A percentile compares a stretch with the other conserved stretches of the same genome.
These are phyloP conservation scores for Montifringilla adamsi DNA, from an alignment of 2,113 vertebrate genomes.

Conservation along the genomic window DNA sequence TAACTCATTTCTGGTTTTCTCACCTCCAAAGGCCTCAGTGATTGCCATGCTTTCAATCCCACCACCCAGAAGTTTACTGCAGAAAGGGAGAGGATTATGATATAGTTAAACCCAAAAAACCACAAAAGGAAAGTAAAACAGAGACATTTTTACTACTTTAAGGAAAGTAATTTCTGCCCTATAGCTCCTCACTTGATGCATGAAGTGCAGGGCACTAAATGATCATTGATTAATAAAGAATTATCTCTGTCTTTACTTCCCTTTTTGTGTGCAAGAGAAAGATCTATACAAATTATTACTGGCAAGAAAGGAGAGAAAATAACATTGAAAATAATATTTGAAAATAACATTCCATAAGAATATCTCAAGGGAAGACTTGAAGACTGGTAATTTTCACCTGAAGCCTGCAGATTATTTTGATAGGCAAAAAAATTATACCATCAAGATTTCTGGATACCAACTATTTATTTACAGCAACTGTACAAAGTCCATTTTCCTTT, in stretches of 20 bases:
- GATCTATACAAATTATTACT: not conserved
- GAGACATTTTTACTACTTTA: not conserved
- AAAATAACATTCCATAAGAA: not conserved
- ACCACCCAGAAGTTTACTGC: slow-evolving; percentile 93
- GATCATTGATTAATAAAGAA: not conserved
- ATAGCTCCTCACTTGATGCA: not conserved
- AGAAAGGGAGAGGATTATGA: slow-evolving; percentile 35
- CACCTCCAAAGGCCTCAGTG: slow-evolving; percentile 97
- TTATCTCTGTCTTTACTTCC: not conserved
- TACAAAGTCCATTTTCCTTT: not conserved
- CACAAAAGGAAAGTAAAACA: not conserved
- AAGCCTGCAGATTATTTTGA: not conserved
- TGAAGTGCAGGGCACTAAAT: not conserved
- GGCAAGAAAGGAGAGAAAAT: not conserved
- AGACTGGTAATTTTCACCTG: not conserved
- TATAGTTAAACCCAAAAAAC: not conserved
- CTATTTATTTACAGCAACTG: not conserved
- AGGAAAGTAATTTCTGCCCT: not conserved
- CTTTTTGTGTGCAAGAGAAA: not conserved
- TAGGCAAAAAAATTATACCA: not conserved
- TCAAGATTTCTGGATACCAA: not conserved
- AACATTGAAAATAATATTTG: not conserved
- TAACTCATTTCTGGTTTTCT: slow-evolving; percentile 23
- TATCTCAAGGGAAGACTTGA: not conserved
- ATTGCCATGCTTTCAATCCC: slow-evolving; percentile 99